Evolutionary conservation across 2,113 vertebrate genomes (phyloP), one percentile per base, ranked within the genome.

Genomic region (Cyanoderma ruficeps): DNA sequence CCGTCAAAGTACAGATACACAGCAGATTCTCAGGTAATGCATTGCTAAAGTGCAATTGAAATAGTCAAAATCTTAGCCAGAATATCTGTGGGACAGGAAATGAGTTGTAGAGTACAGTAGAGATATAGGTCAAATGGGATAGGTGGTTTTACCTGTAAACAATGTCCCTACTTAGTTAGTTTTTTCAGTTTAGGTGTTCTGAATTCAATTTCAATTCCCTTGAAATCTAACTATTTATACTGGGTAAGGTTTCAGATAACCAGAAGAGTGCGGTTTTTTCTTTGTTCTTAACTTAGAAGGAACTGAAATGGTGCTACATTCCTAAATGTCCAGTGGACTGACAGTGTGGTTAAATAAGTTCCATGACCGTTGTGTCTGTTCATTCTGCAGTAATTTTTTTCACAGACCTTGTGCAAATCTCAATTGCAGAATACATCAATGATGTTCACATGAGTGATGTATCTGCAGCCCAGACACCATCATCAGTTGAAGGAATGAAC

Each of bases 1-100:
- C 98, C 61, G 98, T 99, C 93, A 99, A 99, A 97, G 98, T 98
- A 44, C 98, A 98, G 76, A 98, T 98, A 93, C 99, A 99, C 86
- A 95, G 98, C 97, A 98, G 98, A 94, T 97, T 98, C 67, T 98
- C 98, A 97, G 99, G 99, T 99, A 96, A 97, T 55, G 13, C 13
- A 31, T 27, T 82, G 20, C 41, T 92, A 2, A 64, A 22, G 24
- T 37, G 23, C 33, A 35, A 10, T 44, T 80, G 52, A 89, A 70
- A 63, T 25, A 65, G 31, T 70, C 23, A 42, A 6, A 46, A 33
- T 78, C 20, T 83, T 67, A 79, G 33, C 56, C 22, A 33, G 21
- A 68, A 13, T 88, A 47, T 56, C 42, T 77, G 3, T 78, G 31
- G 9, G 18, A 70, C 44, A 61, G 27, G 18, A 75, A 76, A 31